Base-by-base conservation (phyloP, 2,888 invertebrate species). In the Meiosimyza decipiens region DNA sequence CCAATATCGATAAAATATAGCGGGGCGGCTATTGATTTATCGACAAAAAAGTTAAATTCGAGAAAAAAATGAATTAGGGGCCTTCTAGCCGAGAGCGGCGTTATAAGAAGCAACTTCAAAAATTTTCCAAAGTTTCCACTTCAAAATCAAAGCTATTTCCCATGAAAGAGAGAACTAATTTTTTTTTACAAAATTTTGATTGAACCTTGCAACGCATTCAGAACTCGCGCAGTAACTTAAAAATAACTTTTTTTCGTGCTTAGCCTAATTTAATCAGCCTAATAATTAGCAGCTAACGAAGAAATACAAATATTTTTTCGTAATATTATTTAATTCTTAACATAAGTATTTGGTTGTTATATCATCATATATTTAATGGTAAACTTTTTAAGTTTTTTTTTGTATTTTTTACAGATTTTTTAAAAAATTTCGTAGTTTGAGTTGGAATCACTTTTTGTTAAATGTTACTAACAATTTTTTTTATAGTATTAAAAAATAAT, bases 121-220 rank as follows among this genome's bases (percentile, higher is more conserved):
- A 28, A 28, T 28, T 28, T 40, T 7, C 9, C 40, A 40, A 40
- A 40, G 40, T 40, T 40, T 40, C 9, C 40, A 40, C 9, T 40
- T 9, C 9, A 6, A 40, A 40, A 40, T 7, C 40, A 40, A 40
- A 9, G 3, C 40, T 40, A 0, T 9, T 7, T 5, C 40, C 1
- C 3, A 1, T 40, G 9, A 40, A 9, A 40, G 9, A 7, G 9
- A 28, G 22, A 22, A 22, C 22, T 22, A 22, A 22, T 62, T 70
- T 57, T 52, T 51, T 62, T 28, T 28, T 22, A 3, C 73, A 66
- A 73, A 75, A 69, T 73, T 49, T 72, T 68, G 54, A 16, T 18
- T 54, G n/a, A 54, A 54, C 13, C 6, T n/a, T 18, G 18, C 54
- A 59, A 59, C 40, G 9, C 9, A 40, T 40, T 40, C 40, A 40